phyloP scores from a whole-genome alignment of 2,888 invertebrate species.

The Platycheirus albimanus region DNA sequence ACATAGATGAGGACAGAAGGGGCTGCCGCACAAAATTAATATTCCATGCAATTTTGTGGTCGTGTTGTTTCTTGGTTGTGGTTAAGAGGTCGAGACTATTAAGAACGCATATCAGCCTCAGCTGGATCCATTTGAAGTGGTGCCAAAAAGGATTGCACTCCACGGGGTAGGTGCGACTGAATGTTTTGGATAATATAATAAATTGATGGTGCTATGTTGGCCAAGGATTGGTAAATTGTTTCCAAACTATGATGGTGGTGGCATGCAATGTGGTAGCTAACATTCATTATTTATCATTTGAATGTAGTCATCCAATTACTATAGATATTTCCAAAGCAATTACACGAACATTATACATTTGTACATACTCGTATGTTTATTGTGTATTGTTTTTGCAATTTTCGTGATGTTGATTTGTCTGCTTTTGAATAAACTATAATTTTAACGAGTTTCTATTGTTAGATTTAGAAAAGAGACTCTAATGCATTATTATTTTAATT shows the following conservation, averaged over 20 bases:
- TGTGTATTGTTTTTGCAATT: background rate
- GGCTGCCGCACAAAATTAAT: slow-evolving; percentile 1
- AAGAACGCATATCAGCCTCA: slow-evolving; percentile 20
- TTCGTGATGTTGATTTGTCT: background rate
- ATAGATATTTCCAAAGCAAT: slow-evolving; percentile 12
- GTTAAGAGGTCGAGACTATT: slow-evolving; percentile 8
- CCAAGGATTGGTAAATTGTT: slow-evolving; percentile 28
- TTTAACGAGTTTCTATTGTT: too few relatives aligned
- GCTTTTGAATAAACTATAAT: background rate
- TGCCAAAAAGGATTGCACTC: slow-evolving; percentile 28
- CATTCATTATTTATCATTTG: slow-evolving; percentile 19
- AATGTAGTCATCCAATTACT: background rate
- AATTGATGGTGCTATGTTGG: slow-evolving; percentile 36
- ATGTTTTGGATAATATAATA: slow-evolving; percentile 39
- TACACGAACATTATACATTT: too few relatives aligned
- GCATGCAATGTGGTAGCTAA: slow-evolving; percentile 15
- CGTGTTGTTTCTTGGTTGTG: slow-evolving; percentile 20
- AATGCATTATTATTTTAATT: too few relatives aligned
- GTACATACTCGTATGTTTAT: too few relatives aligned
- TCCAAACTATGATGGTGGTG: background rate
- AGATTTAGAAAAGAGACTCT: too few relatives aligned
- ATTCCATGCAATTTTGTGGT: slow-evolving; percentile 21
- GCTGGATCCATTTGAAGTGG: slow-evolving; percentile 20
- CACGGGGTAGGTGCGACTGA: slow-evolving; percentile 10
- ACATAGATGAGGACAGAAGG: background rate